Base-by-base conservation (phyloP, 2,888 invertebrate species). In the Melanotus villosus region DNA sequence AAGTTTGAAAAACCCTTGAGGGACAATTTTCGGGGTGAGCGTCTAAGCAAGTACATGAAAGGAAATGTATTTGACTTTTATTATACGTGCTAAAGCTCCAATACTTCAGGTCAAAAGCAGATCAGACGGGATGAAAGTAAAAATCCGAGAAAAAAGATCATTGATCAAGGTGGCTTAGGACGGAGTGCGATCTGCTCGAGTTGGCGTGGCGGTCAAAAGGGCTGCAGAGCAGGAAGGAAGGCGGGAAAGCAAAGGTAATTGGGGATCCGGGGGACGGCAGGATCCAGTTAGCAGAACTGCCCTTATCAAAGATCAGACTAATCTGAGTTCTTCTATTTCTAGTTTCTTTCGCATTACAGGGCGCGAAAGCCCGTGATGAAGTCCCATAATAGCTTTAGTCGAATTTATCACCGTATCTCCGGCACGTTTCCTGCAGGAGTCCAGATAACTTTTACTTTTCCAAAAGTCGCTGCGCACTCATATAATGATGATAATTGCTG, bases 291-390 rank as follows among this genome's bases (percentile, higher is more conserved):
- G 75, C 63, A 70, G 72, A 70, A 73, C 74, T 75, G 73, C 76
- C 77, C 79, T 80, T 81, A 81, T 81, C 81, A 78, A 73, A 76
- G 77, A 81, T 82, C 81, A 77, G 77, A 77, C 82, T 82, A 82
- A 82, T 82, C 81, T 80, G 79, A 81, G 76, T 80, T 80, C 79
- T 79, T 80, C 81, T 80, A 81, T 81, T 81, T 80, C 79, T 80
- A 80, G 79, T 81, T 81, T 80, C 80, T 80, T 79, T 79, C 76
- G 75, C 77, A 76, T 80, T 80, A 79, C 73, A 74, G 78, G 78
- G 76, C 76, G 76, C 76, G 76, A 77, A 79, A 80, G 78, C 76
- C 78, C 76, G 80, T 75, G 81, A 80, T 81, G 80, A 80, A 80
- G 80, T 80, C 79, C 77, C 76, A 77, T 80, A 81, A 82, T 81